Conservation (phyloP, 2,113 vertebrate genomes). For the Microcebus griseorufus region DNA sequence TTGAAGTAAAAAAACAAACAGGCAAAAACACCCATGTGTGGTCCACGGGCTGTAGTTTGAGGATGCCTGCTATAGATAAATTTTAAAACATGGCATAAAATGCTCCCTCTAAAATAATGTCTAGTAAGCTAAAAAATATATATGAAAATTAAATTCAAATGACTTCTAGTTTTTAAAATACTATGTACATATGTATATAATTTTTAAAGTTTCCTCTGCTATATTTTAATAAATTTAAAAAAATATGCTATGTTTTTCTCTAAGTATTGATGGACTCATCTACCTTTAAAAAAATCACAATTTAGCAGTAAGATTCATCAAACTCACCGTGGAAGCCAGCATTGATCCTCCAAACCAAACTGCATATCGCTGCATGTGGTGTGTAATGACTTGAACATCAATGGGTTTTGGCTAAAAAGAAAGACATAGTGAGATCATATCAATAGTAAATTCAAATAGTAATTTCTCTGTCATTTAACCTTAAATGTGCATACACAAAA, state of each 20-base stretch:
- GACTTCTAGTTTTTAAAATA: background rate
- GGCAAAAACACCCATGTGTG: too few relatives aligned
- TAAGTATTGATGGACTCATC: background rate
- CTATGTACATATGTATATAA: background rate
- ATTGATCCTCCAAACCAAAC: constrained; percentile 99
- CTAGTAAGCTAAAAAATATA: background rate
- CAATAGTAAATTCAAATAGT: constrained; percentile 23
- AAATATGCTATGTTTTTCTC: background rate
- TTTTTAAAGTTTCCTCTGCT: background rate
- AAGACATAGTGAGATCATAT: background rate
- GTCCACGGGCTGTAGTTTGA: too few relatives aligned
- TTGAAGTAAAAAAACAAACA: too few relatives aligned
- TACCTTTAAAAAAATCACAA: background rate
- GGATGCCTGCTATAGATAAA: background rate
- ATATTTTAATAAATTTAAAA: background rate
- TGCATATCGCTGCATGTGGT: constrained; percentile 98
- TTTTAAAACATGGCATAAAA: background rate
- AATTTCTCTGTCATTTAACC: constrained; percentile 14
- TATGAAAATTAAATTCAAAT: background rate
- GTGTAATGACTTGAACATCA: constrained; percentile 97
- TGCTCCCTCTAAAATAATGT: constrained; percentile 3
- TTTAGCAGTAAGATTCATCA: background rate
- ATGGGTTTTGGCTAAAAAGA: constrained; percentile 95
- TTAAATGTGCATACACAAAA: constrained; percentile 29
- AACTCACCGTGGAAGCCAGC: constrained; percentile 97